Percentiles rank a stretch among this genome's conserved stretches.
Conservation (phyloP, 2,888 invertebrate species). For the Nemotelus pantherinus region DNA sequence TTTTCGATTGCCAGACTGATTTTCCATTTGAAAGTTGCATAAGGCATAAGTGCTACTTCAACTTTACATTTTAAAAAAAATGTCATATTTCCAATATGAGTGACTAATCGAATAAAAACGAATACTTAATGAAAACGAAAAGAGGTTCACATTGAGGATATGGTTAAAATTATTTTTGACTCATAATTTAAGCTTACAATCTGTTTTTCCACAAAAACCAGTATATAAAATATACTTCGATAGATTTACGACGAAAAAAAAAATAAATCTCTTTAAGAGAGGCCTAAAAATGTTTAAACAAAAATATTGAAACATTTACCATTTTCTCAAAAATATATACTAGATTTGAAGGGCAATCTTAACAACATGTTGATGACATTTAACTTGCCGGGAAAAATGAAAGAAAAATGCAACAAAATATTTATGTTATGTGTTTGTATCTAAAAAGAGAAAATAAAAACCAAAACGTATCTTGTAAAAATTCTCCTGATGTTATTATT, state of each 20-base stretch:
- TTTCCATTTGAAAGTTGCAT: no score
- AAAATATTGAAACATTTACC: not conserved
- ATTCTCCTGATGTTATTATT: not conserved
- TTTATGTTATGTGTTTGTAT: slow-evolving; percentile 45
- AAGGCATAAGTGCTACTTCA: not conserved
- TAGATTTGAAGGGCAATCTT: slow-evolving; percentile 24
- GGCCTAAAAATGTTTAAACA: slow-evolving; percentile 21
- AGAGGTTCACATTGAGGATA: not conserved
- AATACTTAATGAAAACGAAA: not conserved
- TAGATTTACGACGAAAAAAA: slow-evolving; percentile 13
- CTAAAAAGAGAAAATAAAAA: slow-evolving; percentile 39
- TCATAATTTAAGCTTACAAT: slow-evolving; percentile 6
- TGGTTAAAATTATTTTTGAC: slow-evolving; percentile 4
- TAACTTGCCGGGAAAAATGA: slow-evolving; percentile 20
- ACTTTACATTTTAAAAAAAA: no score
- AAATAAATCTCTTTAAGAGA: slow-evolving; percentile 27
- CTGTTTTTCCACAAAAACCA: not conserved
- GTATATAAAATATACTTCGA: slow-evolving; percentile 42
- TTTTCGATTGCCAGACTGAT: no score
- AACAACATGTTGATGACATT: slow-evolving; percentile 36
- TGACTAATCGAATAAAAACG: slow-evolving; percentile 17
- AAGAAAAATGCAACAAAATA: slow-evolving; percentile 11
- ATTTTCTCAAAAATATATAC: not conserved
- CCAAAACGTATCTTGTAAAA: slow-evolving; percentile 34
- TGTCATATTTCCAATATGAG: not conserved